A percentile compares a stretch with the other conserved stretches of the same genome.
phyloP scores from a whole-genome alignment of 2,888 invertebrate species.

The Drosophila mimetica region DNA sequence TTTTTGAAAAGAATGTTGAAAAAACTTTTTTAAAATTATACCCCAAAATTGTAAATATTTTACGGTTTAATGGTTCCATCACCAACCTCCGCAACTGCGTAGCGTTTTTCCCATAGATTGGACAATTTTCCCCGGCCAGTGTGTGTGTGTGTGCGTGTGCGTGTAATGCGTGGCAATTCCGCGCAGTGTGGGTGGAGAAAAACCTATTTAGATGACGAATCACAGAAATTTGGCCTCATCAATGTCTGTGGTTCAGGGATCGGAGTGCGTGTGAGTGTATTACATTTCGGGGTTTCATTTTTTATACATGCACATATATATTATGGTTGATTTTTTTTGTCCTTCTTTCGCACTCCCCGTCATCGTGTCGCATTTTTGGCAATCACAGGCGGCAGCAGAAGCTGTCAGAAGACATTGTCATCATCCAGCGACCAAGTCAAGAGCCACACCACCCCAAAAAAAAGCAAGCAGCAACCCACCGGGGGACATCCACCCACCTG shows the following conservation, averaged over 20 bases:
- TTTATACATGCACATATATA: slow-evolving; percentile 37
- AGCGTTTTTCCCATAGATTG: slow-evolving; percentile 41
- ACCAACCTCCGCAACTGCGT: no score
- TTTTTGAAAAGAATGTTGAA: no score
- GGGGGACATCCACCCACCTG: slow-evolving; percentile 57
- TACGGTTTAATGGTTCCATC: no score
- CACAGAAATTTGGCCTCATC: slow-evolving; percentile 80
- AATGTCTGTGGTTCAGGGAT: slow-evolving; percentile 68
- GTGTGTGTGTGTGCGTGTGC: slow-evolving; percentile 42
- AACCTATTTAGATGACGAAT: slow-evolving; percentile 80
- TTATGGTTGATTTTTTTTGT: slow-evolving; percentile 8
- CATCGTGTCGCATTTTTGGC: slow-evolving; percentile 79
- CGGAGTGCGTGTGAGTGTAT: slow-evolving; percentile 66
- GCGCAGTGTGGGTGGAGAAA: slow-evolving; percentile 45
- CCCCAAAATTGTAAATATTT: no score
- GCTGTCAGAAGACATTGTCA: slow-evolving; percentile 80
- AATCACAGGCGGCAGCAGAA: slow-evolving; percentile 71
- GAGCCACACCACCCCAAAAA: slow-evolving; percentile 11
- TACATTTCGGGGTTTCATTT: slow-evolving; percentile 66
- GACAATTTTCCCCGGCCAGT: slow-evolving; percentile 10
- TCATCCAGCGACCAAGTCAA: slow-evolving; percentile 60
- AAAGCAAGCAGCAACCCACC: neutral
- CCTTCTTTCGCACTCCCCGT: slow-evolving; percentile 67
- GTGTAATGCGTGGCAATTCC: slow-evolving; percentile 69
- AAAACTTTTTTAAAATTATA: no score